Evolutionary conservation across 2,888 invertebrate genomes (phyloP).

Genomic region (Acleris emargana): DNA sequence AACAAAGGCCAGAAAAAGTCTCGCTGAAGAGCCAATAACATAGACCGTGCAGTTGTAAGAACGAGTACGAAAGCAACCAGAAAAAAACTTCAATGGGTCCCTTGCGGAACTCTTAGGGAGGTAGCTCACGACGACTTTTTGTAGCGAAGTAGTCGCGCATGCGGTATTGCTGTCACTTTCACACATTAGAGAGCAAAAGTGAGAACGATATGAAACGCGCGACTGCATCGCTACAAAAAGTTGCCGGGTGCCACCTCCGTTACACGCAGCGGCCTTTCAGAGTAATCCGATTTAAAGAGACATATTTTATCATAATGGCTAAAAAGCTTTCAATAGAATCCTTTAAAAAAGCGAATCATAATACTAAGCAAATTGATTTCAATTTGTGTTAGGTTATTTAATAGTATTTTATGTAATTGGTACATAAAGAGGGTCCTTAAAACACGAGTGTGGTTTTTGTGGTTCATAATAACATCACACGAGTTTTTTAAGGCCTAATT

Average conservation of each 20-base stretch:
- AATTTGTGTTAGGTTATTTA: constrained; percentile 4
- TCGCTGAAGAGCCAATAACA: constrained; percentile 9
- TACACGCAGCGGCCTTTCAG: neutral
- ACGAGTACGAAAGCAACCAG: constrained; percentile 1
- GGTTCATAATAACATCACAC: no score
- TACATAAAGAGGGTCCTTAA: no score
- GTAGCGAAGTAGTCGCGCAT: no score
- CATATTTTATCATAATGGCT: constrained; percentile 14
- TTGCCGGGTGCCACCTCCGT: no score
- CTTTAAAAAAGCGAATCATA: constrained; percentile 4
- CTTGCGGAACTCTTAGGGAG: neutral
- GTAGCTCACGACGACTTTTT: no score
- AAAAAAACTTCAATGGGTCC: neutral
- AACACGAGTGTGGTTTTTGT: no score
- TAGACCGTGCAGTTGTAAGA: neutral
- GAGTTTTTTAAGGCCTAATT: no score
- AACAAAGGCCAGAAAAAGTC: neutral
- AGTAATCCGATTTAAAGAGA: neutral
- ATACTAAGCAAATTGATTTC: constrained; percentile 9
- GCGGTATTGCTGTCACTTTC: no score
- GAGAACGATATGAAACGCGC: no score
- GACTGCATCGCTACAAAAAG: no score
- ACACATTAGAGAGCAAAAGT: no score
- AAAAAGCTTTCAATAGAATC: constrained; percentile 17
- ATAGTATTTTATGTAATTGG: no score